Percentiles rank a stretch among this genome's conserved stretches.
Evolutionary conservation across 2,797 vertebrate genomes (phyloP).

Genomic region (Gymnopithys bicolor): DNA sequence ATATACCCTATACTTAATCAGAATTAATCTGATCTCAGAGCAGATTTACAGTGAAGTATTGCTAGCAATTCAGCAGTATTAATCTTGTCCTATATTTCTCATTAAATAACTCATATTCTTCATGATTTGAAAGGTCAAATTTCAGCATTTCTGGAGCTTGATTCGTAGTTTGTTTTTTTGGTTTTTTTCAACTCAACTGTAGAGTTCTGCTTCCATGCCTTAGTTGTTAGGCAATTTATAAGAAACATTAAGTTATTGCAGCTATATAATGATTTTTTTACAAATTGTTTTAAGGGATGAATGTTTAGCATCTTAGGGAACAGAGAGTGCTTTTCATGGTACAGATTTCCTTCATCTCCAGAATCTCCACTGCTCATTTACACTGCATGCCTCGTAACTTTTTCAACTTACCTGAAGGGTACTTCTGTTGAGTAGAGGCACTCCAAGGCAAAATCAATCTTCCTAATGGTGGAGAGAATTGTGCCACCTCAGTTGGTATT

Average conservation of each 20-base stretch:
- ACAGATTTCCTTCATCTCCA: constrained; percentile 14
- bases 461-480: constrained; percentile 56
- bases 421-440: constrained; percentile 57
- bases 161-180: background rate
- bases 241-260: background rate
- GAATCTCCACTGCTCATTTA: constrained; percentile 57
- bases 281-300: background rate
- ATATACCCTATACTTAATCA: background rate
- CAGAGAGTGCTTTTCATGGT: background rate
- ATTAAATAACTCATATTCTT: background rate
- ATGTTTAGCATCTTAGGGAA: background rate
- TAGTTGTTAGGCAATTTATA: background rate
- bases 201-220: background rate
- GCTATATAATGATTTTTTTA: background rate
- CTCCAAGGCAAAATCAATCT: constrained; percentile 71
- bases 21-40: background rate
- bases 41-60: background rate
- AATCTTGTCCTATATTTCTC: background rate
- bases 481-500: constrained; percentile 49
- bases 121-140: background rate
- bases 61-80: background rate
- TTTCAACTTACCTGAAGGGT: constrained; percentile 63
- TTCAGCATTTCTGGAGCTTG: background rate
- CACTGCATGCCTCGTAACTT: constrained; percentile 52
- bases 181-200: background rate